Base-by-base conservation (phyloP, 2,888 invertebrate genomes). In the Zaprionus bogoriensis region DNA sequence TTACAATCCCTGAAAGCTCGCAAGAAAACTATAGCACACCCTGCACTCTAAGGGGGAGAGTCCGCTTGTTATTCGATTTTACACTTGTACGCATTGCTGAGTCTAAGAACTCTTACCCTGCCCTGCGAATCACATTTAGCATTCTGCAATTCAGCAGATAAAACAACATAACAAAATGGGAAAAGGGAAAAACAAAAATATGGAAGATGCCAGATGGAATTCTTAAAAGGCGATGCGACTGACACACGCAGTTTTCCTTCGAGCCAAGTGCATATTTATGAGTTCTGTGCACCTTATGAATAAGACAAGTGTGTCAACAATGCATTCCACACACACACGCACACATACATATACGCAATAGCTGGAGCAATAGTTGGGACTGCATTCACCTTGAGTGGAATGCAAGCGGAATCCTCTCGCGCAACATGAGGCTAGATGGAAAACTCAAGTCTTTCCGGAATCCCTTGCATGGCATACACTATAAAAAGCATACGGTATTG, bases 261-360 rank as follows among this genome's bases (percentile, higher is more conserved):
- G 44, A 58, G 52, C 68, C 62, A 50, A 36, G 59, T 83, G 64
- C 75, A 80, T 86, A 83, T 83, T 77, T 86, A 86, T 82, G 77
- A 74, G 64, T 55, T 47, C 47, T 60, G 61, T 61, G 42, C 55
- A 65, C 67, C 72, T 72, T 77, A 83, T 74, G 83, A 83, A 86
- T 82, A 82, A 80, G 58, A 54, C 67, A 80, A 74, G 52, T 80
- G 81, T 86, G 82, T 82, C 81, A 82, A 86, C 86, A 86, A 77
- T 73, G 83, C 80, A 75, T 83, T 67, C 67, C 78, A 58, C 22
- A 45, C 65, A 39, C 53, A 72, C 52, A 19, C 78, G 55, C 22
- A 45, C 65, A 39, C 53, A 72, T 54, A 19, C 10, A 48, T 47
- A 44, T 36, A 12, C n/a, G 48, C 22, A 17, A 42, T 23, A 23